These are phyloP conservation scores for Solea senegalensis DNA, from an alignment of 2,113 vertebrate species.

Conservation along the genomic window DNA sequence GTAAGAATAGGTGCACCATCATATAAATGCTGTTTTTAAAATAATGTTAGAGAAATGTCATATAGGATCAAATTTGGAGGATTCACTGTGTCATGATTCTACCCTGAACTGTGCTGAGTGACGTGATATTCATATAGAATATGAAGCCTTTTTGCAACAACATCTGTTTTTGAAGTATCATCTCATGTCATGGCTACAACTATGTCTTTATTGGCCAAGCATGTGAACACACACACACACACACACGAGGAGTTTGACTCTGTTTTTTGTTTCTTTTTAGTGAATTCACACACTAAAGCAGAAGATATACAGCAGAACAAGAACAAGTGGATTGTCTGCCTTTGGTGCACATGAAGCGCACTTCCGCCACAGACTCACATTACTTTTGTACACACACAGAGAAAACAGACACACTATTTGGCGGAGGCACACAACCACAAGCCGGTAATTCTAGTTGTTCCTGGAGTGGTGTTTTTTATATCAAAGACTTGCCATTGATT, in stretches of 20 bases:
- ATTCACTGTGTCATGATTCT: background rate
- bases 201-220: background rate
- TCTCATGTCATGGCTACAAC: background rate
- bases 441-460: slow-evolving; percentile 15
- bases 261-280: background rate
- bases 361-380: background rate
- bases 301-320: slow-evolving; percentile 4
- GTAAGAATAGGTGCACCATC: too few species aligned
- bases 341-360: background rate
- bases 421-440: background rate
- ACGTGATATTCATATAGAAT: background rate
- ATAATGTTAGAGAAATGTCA: background rate
- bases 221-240: background rate
- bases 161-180: background rate
- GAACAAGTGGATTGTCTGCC: slow-evolving; percentile 9
- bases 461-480: slow-evolving; percentile 32
- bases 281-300: background rate
- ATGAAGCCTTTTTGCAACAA: background rate
- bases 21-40: too few species aligned
- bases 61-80: background rate
- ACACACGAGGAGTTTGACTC: background rate
- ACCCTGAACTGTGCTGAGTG: background rate
- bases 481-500: slow-evolving; percentile 45
- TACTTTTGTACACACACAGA: background rate
- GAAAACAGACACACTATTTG: background rate